These are phyloP conservation scores for Myotis daubentonii DNA, from an alignment of 2,797 vertebrate species.

Conservation along the genomic window DNA sequence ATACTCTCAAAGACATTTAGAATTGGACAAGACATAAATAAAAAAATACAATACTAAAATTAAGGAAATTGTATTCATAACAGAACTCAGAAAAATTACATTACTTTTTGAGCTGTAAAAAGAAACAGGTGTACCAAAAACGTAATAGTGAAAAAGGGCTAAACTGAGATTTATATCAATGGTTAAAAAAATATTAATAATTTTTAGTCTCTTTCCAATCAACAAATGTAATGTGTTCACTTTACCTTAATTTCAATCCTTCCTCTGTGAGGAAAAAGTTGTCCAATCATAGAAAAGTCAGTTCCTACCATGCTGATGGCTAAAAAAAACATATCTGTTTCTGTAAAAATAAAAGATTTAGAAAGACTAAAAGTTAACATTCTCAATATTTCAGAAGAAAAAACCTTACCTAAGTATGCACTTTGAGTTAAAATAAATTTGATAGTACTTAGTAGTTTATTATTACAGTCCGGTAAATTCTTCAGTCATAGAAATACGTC, in stretches of 20 bases:
- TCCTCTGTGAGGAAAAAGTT: conserved; percentile 95
- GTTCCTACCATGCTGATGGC: conserved; percentile 99
- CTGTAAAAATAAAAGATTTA: conserved; percentile 82
- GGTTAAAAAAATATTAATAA: background rate
- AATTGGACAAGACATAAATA: background rate
- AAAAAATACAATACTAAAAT: background rate
- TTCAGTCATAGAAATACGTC: background rate
- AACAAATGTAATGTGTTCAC: conserved; percentile 40
- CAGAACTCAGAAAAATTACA: conserved; percentile 19
- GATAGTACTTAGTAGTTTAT: conserved; percentile 33
- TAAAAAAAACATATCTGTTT: conserved; percentile 99
- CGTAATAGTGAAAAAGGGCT: background rate
- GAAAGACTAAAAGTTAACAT: conserved; percentile 51
- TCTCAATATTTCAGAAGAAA: conserved; percentile 30
- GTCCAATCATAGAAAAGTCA: conserved; percentile 98
- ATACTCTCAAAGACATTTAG: conserved; percentile 21
- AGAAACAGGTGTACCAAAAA: background rate
- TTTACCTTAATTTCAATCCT: conserved; percentile 97
- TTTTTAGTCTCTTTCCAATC: background rate
- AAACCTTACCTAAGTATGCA: background rate
- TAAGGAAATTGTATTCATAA: background rate
- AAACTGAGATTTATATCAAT: conserved; percentile 43
- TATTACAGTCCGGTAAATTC: background rate
- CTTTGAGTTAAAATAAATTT: conserved; percentile 51
- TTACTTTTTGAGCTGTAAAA: conserved; percentile 33